These are phyloP conservation scores for Sapajus apella DNA, from an alignment of 2,113 vertebrate genomes.

Conservation along the genomic window DNA sequence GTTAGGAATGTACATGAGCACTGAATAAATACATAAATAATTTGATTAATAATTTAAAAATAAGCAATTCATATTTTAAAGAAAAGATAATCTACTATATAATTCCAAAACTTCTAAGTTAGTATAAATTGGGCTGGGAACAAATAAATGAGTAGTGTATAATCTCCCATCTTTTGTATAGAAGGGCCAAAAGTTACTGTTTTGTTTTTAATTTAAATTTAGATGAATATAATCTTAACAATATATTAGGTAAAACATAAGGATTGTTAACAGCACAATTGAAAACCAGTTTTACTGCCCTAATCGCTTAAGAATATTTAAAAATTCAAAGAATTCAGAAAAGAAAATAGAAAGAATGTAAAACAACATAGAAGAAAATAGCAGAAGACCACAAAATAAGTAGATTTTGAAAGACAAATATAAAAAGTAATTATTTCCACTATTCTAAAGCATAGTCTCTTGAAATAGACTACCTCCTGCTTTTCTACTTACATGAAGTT, in stretches of 20 bases:
- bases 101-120: neutral
- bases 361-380: neutral
- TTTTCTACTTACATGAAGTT: neutral
- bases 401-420: neutral
- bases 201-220: neutral
- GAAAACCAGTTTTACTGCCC: neutral
- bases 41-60: neutral
- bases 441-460: neutral
- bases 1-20: neutral
- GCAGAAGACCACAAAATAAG: neutral
- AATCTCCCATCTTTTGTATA: neutral
- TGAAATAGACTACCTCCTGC: neutral
- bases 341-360: neutral
- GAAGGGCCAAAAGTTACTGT: neutral
- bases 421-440: neutral
- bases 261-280: neutral
- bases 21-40: neutral
- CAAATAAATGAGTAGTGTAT: neutral
- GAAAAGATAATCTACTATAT: neutral
- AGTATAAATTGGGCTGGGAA: neutral
- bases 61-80: neutral
- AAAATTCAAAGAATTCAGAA: neutral
- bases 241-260: neutral
- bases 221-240: neutral
- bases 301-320: neutral